Evolutionary conservation across 2,113 vertebrate species (phyloP).

Genomic region (Vireo altiloquus): DNA sequence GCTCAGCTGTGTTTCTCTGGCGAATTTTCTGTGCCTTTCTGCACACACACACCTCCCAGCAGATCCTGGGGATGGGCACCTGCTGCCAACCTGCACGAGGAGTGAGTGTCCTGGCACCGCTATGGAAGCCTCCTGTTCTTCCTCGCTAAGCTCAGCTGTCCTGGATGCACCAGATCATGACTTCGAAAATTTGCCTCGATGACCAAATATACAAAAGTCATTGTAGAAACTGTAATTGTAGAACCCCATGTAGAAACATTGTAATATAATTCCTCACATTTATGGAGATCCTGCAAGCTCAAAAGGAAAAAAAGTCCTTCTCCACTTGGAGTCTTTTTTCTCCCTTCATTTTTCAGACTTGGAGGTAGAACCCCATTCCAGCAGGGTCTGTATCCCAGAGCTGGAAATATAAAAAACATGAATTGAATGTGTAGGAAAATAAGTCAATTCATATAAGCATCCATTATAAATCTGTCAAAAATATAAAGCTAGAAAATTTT

Average conservation of each 20-base stretch:
- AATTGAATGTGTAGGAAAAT: background rate
- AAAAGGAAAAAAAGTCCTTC: background rate
- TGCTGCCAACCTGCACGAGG: background rate
- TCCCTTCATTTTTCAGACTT: background rate
- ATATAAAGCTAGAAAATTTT: background rate
- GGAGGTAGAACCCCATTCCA: background rate
- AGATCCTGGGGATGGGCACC: background rate
- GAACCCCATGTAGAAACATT: too few species aligned
- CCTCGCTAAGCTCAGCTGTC: background rate
- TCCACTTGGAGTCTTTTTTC: background rate
- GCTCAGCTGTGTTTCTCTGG: background rate
- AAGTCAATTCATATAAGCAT: background rate
- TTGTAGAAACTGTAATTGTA: too few species aligned
- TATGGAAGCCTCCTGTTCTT: background rate
- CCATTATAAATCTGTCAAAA: background rate
- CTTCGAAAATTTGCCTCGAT: background rate
- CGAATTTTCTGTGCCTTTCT: background rate
- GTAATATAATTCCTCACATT: background rate
- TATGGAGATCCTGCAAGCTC: background rate
- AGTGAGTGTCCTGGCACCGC: fast-evolving
- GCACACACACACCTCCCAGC: background rate
- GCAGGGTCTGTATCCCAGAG: background rate
- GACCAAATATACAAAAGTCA: background rate
- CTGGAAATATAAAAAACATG: background rate
- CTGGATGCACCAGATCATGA: background rate